phyloP scores from a whole-genome alignment of 1,140 invertebrate genomes.

The Tetraneura akinire region DNA sequence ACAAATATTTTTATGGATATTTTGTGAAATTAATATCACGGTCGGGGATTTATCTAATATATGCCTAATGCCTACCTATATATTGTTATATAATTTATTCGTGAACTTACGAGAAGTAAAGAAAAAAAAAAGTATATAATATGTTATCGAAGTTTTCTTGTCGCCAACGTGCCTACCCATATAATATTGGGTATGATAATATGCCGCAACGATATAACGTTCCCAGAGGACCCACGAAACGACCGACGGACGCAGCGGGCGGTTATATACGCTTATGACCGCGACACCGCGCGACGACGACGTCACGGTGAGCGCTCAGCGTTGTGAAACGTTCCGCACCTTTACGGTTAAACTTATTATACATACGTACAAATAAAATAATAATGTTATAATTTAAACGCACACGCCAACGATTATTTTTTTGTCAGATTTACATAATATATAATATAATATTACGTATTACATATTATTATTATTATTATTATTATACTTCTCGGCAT shows the following conservation, averaged over 20 bases:
- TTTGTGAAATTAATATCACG: no score
- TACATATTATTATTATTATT: no score
- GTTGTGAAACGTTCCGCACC: slow-evolving; percentile 30
- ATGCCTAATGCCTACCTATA: no score
- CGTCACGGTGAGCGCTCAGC: not conserved
- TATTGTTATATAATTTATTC: no score
- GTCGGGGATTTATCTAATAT: no score
- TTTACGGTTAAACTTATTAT: slow-evolving; percentile 8
- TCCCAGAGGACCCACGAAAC: not conserved
- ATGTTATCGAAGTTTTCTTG: slow-evolving; percentile 2
- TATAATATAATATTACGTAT: no score
- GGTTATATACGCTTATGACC: not conserved
- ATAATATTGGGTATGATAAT: no score
- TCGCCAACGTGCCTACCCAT: not conserved
- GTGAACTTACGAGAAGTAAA: no score
- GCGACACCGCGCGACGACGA: not conserved
- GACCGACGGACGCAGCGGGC: not conserved
- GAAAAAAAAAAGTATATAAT: no score
- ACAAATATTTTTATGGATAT: no score
- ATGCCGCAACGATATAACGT: not conserved
- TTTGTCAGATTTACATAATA: not conserved
- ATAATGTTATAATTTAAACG: not conserved
- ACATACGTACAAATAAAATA: slow-evolving; percentile 11
- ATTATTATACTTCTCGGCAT: no score
- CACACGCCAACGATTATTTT: not conserved